phyloP scores from a whole-genome alignment of 2,113 vertebrate genomes.

The Sphyrna mokarran region DNA sequence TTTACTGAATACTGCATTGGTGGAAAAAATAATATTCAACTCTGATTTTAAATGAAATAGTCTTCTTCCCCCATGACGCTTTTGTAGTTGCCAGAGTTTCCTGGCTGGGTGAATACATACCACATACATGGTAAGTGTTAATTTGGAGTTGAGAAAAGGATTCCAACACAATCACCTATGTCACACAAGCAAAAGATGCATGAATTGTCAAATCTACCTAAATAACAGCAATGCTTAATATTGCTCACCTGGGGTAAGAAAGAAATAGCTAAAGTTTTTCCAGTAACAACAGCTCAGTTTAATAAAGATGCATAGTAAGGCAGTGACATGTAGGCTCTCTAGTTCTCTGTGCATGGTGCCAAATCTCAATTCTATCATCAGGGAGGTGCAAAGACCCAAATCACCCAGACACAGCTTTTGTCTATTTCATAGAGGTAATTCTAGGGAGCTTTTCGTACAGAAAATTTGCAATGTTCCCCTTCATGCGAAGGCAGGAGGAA shows the following conservation, averaged over 20 bases:
- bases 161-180: background rate
- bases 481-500: too few relatives aligned
- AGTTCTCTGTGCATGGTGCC: background rate
- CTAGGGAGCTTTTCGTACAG: background rate
- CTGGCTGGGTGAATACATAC: background rate
- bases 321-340: background rate
- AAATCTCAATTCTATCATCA: background rate
- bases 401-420: background rate
- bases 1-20: background rate
- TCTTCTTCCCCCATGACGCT: background rate
- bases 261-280: background rate
- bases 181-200: background rate
- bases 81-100: background rate
- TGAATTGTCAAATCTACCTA: background rate
- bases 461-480: background rate
- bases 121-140: background rate
- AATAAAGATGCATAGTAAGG: background rate
- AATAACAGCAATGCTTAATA: background rate
- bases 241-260: background rate
- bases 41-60: background rate
- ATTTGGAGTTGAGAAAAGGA: background rate
- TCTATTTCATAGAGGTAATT: background rate
- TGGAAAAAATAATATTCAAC: background rate
- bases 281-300: background rate
- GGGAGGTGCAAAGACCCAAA: background rate